Percentiles rank a stretch among this genome's conserved stretches.
phyloP scores from a whole-genome alignment of 2,888 invertebrate species.

The Mayetiola destructor region DNA sequence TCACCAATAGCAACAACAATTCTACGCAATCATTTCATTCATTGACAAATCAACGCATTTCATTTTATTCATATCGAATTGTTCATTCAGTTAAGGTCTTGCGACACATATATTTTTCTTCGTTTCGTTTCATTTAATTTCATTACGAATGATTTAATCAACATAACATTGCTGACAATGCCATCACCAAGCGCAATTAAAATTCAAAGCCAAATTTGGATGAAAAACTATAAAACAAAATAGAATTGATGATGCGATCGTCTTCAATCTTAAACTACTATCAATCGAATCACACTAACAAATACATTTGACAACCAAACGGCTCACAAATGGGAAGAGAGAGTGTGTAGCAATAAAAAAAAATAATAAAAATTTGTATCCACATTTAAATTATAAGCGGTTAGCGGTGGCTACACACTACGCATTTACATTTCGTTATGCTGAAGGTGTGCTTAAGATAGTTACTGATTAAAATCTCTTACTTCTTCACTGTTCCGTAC shows the following conservation, averaged over 20 bases:
- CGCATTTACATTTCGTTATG: not conserved
- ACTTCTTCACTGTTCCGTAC: not conserved
- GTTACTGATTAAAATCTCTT: not conserved
- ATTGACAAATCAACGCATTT: conserved; percentile 8
- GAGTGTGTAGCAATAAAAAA: not conserved
- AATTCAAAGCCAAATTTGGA: conserved; percentile 8
- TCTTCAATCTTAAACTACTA: no score
- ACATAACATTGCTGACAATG: no score
- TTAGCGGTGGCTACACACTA: conserved; percentile 1
- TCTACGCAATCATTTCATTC: not conserved
- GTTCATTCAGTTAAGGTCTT: conserved; percentile 3
- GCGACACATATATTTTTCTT: conserved; percentile 10
- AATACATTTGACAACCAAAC: not conserved
- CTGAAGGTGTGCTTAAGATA: not conserved
- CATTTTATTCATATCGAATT: not conserved
- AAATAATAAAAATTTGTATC: no score
- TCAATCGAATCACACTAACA: no score
- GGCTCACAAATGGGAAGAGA: not conserved
- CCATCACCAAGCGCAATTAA: conserved; percentile 7
- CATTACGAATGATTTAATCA: conserved; percentile 3
- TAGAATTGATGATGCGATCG: no score
- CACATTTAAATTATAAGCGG: no score
- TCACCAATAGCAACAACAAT: not conserved
- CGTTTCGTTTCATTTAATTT: not conserved
- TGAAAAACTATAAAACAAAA: not conserved